phyloP scores from a whole-genome alignment of 1,140 invertebrate species.

The Battus philenor region DNA sequence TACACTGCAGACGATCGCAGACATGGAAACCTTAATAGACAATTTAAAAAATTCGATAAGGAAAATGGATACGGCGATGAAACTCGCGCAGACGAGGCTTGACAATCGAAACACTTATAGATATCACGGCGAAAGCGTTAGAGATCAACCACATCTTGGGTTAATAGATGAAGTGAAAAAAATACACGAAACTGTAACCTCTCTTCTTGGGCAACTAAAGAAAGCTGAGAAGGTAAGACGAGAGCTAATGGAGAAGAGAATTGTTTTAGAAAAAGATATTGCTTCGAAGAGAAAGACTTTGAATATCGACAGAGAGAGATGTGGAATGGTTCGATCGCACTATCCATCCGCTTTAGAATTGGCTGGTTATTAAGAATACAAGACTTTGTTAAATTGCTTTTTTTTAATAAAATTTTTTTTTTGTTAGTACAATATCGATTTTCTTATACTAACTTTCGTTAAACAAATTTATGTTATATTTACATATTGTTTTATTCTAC shows the following conservation, averaged over 20 bases:
- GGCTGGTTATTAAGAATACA: conserved; percentile 74
- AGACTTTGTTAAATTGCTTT: too few relatives aligned
- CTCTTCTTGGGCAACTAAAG: conserved; percentile 67
- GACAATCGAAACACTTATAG: conserved; percentile 80
- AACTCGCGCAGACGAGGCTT: conserved; percentile 86
- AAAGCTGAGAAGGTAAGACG: conserved; percentile 78
- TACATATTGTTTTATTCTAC: too few relatives aligned
- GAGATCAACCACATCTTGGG: conserved; percentile 82
- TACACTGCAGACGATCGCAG: conserved; percentile 79
- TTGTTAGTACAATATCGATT: too few relatives aligned
- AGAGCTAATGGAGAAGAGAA: conserved; percentile 78
- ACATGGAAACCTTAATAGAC: conserved; percentile 82
- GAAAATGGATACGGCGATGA: conserved; percentile 83
- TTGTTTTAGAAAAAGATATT: conserved; percentile 81
- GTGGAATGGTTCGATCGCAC: conserved; percentile 79
- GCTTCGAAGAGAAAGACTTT: conserved; percentile 84
- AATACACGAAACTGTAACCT: conserved; percentile 80
- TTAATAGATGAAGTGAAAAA: conserved; percentile 85
- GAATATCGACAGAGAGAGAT: conserved; percentile 82
- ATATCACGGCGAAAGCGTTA: conserved; percentile 83
- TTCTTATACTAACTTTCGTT: too few relatives aligned
- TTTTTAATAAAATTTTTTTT: too few relatives aligned
- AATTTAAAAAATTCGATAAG: conserved; percentile 78
- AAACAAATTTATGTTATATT: too few relatives aligned
- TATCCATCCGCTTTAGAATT: conserved; percentile 82